Evolutionary conservation across 2,797 vertebrate genomes (phyloP), one percentile per base, ranked within the genome.

Genomic region (Lemur catta): DNA sequence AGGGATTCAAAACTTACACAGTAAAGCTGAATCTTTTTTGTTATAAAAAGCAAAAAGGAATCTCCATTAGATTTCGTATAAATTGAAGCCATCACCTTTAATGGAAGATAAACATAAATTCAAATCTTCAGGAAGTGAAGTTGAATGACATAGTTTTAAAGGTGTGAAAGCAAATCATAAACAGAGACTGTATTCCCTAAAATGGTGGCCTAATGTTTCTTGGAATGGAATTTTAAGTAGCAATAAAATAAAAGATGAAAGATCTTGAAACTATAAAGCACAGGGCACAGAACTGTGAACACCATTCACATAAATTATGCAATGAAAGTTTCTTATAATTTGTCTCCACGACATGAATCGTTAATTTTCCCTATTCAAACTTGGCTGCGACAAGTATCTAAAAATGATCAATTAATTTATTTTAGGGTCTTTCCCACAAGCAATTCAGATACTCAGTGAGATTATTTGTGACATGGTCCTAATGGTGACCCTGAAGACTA

Each of bases 211-310:
- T 75, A 81, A 74, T 91, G 74, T 97, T 97, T 96, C 93, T 95
- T 96, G 24, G 14, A 38, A 43, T 96, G 41, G 15, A 38, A 96
- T 98, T 98, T 97, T 90, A 75, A 98, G 93, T 61, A 97, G 74
- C 38, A 89, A 81, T 76, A 96, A 97, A 97, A 74, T 18, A 28
- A 90, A 96, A 96, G 11, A 69, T 85, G 69, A 97, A 95, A 80
- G 38, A 30, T 91, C 41, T 67, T 78, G 75, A 76, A 69, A 93
- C 89, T 95, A 89, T 18, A 65, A 97, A 97, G 75, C 43, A 81
- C 48, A 67, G 65, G 30, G 6, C 38, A 43, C 75, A 22, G 84
- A 96, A 91, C 43, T 87, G 79, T 74, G 63, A 89, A 85, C 71
- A 67, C 76, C 7, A 18, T 95, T 96, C 13, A 95, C 65, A 82